Evolutionary conservation across 2,888 invertebrate genomes (phyloP), one percentile per base, ranked within the genome.

Genomic region (Mythimna lalbum): DNA sequence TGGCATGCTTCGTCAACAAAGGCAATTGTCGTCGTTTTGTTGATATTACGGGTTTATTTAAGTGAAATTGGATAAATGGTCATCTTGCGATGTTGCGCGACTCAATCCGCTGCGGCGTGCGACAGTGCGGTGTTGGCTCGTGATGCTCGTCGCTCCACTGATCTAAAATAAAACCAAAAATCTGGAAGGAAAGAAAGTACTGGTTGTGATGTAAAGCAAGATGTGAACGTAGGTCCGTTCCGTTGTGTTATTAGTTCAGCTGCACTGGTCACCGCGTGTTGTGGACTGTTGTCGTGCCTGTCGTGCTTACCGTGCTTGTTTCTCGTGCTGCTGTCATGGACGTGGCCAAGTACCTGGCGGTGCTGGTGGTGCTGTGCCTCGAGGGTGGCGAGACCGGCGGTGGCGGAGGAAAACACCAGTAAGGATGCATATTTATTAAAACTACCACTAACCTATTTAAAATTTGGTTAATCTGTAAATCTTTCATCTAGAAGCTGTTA

Each of bases 31-130:
- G 90, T 93, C 93, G 94, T 95, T 95, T 95, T 95, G 93, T 93
- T 90, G 90, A 94, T 91, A 95, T 94, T 93, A 93, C 94, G 89
- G 92, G 93, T 95, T 94, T 94, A 95, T 95, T 95, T 95, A 95
- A 95, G 95, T 93, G 96, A 95, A 96, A 96, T 95, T 94, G 92
- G 94, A 95, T 96, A 96, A 96, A 96, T 95, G 95, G 94, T 93
- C 93, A 94, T 93, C 93, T 93, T 93, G 89, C 90, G 86, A 92
- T 92, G 92, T 93, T 91, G 90, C 89, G 88, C 92, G 91, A 91
- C 91, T 95, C 96, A 95, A 95, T 93, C 91, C 88, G 83, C 89
- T 84, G 90, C 85, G 87, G 91, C 79, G 86, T 84, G 90, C 89
- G 87, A 84, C 90, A 82, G 93, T 87, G 91, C 90, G 89, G 91